Base-by-base conservation (phyloP, 2,113 vertebrate species). In the Cyprinodon brontotheroides region DNA sequence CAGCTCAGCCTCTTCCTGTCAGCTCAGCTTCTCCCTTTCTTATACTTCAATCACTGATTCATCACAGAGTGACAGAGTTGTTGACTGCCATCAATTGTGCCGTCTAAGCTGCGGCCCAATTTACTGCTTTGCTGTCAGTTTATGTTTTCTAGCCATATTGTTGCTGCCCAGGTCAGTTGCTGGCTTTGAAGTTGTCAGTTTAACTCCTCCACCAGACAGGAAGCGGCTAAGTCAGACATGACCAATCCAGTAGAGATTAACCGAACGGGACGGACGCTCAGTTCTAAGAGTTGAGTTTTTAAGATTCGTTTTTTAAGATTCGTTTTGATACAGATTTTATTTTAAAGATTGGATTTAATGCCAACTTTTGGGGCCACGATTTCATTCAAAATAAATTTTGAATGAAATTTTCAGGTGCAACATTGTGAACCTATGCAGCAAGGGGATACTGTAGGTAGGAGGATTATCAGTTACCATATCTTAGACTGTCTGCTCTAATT, bases 11-110 rank as follows among this genome's bases (percentile, higher is more conserved):
- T 71, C 62, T 85, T 74, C 75, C 76, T 62, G 68, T 82, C 63
- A 79, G 82, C 85, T 90, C 87, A 83, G 87, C 80, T 4, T 68
- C 81, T 84, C 77, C 68, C 75, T 88, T 85, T 86, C 79, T 79
- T 43, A 15, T 17, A 61, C 64, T 68, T 79, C 79, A 45, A 65
- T 68, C 22, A 68, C 67, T 38, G 64, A 84, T 83, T 84, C 80
- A 80, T 82, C 69, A 80, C 62, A 71, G 53, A 72, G 59, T 37
- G 65, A 79, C 77, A 67, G 72, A 77, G 76, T 12, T 39, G 47
- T 3, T 71, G 66, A 65, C 15, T 78, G 41, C 5, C 17, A 11
- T 39, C 71, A 20, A 17, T 85, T 76, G 78, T 80, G 79, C 76
- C 68, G 5, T 4, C 48, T 72, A n/a, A 74, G 48, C 77, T 71